Base-by-base conservation (phyloP, 2,888 invertebrate species). In the Cenopis cana region DNA sequence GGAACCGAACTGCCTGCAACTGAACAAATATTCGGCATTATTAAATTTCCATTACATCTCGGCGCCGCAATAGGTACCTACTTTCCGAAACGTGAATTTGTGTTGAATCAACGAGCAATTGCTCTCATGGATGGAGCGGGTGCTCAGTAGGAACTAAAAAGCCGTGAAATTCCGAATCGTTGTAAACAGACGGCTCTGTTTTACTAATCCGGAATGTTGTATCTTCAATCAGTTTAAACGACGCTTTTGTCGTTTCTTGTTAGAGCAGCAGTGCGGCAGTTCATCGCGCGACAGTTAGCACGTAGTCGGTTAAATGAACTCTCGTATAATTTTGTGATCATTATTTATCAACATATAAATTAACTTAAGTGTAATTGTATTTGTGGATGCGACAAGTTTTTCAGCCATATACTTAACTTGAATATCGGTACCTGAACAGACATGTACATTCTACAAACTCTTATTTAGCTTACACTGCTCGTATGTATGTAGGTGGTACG, bases 71-170 rank as follows among this genome's bases (percentile, higher is more conserved):
- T 24, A 56, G 52, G 46, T 59, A 60, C n/a, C n/a, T n/a, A n/a
- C 50, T 52, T 65, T 65, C 54, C 65, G 36, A 60, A 70, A 70
- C 66, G 60, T 49, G 49, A 70, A 66, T 70, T 66, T 60, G 69
- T 56, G 60, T 70, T 70, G 66, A 70, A 55, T 66, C 70, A 66
- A 60, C 70, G 70, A 65, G 66, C 66, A 66, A 70, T 70, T 70
- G 66, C 66, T 60, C 54, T 46, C 54, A 52, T 64, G 59, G 59
- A 41, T 55, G 70, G 70, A 70, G 60, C 66, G 66, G 66, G 69
- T 65, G 69, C 69, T 61, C 69, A 17, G 59, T 41, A 29, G 69
- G 49, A 70, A 60, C 70, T 70, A 66, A 70, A 56, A 66, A 59
- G 60, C 70, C 70, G 70, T 66, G 70, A 70, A 70, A 70, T 66